Evolutionary conservation across 92 coral and sea anemone species (phyloP).

Genomic region (Palythoa caribaeorum): DNA sequence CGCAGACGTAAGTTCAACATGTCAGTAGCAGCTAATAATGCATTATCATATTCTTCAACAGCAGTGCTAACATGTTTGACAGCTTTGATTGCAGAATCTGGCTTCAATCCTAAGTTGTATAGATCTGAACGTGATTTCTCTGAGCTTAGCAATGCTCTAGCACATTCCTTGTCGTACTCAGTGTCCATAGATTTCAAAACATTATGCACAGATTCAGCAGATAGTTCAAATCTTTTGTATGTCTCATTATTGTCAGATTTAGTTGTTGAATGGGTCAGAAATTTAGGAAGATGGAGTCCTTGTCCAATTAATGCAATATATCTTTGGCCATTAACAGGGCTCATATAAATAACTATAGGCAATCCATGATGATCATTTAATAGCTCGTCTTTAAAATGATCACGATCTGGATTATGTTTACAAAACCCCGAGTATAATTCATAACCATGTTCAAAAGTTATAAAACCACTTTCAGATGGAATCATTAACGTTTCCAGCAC

Average conservation of each 20-base stretch:
- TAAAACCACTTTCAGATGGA: slow-evolving; percentile 41
- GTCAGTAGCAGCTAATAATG: slow-evolving; percentile 47
- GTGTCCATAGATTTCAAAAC: slow-evolving; percentile 55
- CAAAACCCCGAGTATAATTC: slow-evolving; percentile 40
- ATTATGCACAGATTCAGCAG: slow-evolving; percentile 36
- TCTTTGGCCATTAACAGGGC: slow-evolving; percentile 32
- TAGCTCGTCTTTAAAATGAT: slow-evolving; percentile 49
- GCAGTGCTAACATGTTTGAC: slow-evolving; percentile 38
- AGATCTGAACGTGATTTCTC: slow-evolving; percentile 41
- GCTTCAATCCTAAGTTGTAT: slow-evolving; percentile 3
- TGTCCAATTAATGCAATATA: slow-evolving; percentile 31
- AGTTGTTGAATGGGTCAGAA: background rate
- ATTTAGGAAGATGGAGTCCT: slow-evolving; percentile 8
- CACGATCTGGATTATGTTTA: slow-evolving; percentile 27
- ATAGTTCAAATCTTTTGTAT: slow-evolving; percentile 23
- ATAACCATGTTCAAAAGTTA: slow-evolving; percentile 31
- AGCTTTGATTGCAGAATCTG: slow-evolving; percentile 50
- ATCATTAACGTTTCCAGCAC: slow-evolving; percentile 40
- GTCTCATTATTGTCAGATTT: slow-evolving; percentile 1
- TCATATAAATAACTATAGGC: slow-evolving; percentile 27
- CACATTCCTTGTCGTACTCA: slow-evolving; percentile 47
- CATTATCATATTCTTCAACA: slow-evolving; percentile 40
- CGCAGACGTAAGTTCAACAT: slow-evolving; percentile 49
- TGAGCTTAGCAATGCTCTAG: slow-evolving; percentile 12
- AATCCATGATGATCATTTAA: slow-evolving; percentile 33